phyloP scores from a whole-genome alignment of 2,888 invertebrate species.

The Drosophila acutilabella region DNA sequence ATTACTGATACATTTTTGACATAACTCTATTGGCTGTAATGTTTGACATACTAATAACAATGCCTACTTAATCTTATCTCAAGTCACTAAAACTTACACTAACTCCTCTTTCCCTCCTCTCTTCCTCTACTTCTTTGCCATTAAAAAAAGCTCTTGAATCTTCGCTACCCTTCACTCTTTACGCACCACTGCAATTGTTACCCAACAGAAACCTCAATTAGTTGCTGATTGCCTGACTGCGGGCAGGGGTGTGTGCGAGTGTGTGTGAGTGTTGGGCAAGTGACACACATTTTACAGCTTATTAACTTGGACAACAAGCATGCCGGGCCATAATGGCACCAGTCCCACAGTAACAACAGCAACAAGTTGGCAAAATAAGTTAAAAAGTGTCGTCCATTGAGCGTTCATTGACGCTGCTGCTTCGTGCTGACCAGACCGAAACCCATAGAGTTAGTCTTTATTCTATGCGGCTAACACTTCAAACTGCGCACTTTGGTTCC shows the following conservation, averaged over 20 bases:
- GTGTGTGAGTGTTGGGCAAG: constrained; percentile 52
- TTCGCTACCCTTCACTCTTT: neutral
- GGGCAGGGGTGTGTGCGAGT: constrained; percentile 4
- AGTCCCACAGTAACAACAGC: constrained; percentile 30
- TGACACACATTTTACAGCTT: constrained; percentile 82
- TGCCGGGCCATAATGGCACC: constrained; percentile 37
- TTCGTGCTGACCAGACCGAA: constrained; percentile 54
- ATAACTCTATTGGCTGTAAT: constrained; percentile 4
- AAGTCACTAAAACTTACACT: constrained; percentile 13
- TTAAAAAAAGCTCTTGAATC: neutral
- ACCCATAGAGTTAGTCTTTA: constrained; percentile 26
- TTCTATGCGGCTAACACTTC: constrained; percentile 4
- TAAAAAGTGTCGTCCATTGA: constrained; percentile 48
- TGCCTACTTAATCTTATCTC: constrained; percentile 21
- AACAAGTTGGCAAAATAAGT: constrained; percentile 37
- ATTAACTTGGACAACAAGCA: constrained; percentile 76
- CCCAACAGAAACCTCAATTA: constrained; percentile 48
- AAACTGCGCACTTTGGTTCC: constrained; percentile 21
- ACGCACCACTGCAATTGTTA: constrained; percentile 21
- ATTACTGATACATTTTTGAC: constrained; percentile 5
- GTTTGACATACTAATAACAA: constrained; percentile 14
- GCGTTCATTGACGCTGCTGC: constrained; percentile 47
- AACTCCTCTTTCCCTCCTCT: neutral
- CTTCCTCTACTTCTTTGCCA: too few relatives aligned
- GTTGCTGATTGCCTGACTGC: constrained; percentile 41